Base-by-base conservation (phyloP, 1,140 invertebrate species). In the Micrasema minimum region DNA sequence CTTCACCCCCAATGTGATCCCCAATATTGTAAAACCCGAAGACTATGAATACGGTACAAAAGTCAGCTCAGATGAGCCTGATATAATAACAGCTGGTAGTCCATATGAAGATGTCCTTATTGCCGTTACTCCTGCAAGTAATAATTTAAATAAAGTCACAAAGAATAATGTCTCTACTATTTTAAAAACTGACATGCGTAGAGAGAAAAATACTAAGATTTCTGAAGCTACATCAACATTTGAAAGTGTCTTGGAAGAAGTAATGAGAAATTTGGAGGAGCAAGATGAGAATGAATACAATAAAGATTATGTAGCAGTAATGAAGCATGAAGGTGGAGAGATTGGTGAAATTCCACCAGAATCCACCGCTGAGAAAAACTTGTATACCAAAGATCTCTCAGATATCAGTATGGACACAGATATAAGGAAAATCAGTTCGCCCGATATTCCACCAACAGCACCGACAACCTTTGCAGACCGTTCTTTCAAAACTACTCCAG, bases 221-320 rank as follows among this genome's bases (percentile, higher is more conserved):
- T 66, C 72, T 38, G 82, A 83, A 16, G 64, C 75, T 3, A 79
- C 80, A 77, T 83, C 82, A 0, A 83, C 80, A 22, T 84, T 85
- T 74, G 83, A 85, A 77, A 85, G 78, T 53, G 83, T 85, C 80
- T 72, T 85, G 37, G 83, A 85, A 79, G 83, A 85, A 75, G 83
- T 84, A 2, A 85, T 85, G 83, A 83, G 83, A 76, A 83, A 79
- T 76, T 80, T 85, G 67, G 83, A 85, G 76, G 81, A 85, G 72
- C 83, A 84, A 77, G 83, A 85, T 57, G 79, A 84, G 77, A 78
- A 85, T 59, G 83, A 85, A 76, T 85, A 85, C 69, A 81, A 79
- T 14, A 78, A 83, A 53, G 83, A 84, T 72, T 85, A 84, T 66
- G 79, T 79, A 12, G 81, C 80, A 18, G 82, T 84, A 0, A 84